A percentile compares a stretch with the other conserved stretches of the same genome.
Evolutionary conservation across 2,113 vertebrate genomes (phyloP).

Genomic region (Pipra filicauda): DNA sequence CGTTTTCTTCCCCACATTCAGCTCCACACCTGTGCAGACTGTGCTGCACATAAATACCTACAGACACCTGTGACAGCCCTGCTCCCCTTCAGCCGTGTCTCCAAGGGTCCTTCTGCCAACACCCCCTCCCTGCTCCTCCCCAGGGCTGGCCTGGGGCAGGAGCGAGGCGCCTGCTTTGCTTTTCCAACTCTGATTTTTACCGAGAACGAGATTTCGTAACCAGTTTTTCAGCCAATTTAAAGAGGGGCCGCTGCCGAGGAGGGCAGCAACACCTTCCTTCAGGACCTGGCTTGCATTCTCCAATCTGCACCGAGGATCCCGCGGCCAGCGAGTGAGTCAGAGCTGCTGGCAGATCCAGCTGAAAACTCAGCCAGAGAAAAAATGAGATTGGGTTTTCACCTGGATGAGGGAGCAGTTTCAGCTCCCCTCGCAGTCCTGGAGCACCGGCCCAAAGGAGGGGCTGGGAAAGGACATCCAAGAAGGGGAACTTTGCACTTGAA

Average conservation of each 20-base stretch:
- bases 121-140: background rate
- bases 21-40: background rate
- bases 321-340: background rate
- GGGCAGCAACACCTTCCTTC: slow-evolving; percentile 35
- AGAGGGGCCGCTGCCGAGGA: background rate
- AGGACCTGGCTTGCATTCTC: background rate
- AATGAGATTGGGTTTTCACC: background rate
- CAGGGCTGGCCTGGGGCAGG: background rate
- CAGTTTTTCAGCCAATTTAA: background rate
- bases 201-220: background rate
- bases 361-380: background rate
- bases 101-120: background rate
- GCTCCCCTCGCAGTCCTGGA: background rate
- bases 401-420: background rate
- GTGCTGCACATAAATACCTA: rapidly evolving
- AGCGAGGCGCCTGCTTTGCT: background rate
- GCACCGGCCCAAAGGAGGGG: background rate
- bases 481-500: background rate
- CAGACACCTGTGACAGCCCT: background rate
- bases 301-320: background rate
- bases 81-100: background rate
- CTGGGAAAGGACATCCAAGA: background rate
- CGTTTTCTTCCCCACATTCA: rapidly evolving
- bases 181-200: background rate
- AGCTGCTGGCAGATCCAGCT: background rate